phyloP scores from a whole-genome alignment of 2,797 vertebrate species.

The Brachyalestes nurse region DNA sequence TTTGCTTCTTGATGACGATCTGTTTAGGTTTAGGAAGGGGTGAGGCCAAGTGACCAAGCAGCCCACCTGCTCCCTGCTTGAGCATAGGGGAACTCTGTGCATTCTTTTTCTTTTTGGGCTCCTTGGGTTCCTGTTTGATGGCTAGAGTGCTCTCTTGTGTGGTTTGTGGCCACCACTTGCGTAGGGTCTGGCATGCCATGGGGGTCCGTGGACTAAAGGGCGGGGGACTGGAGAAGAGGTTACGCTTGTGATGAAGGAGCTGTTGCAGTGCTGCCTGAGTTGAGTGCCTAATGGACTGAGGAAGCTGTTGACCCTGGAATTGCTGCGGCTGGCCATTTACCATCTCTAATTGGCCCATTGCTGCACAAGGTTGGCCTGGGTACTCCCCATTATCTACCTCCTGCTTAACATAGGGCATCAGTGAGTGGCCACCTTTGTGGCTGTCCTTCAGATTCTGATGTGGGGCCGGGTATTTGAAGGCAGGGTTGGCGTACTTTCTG shows the following conservation, averaged over 20 bases:
- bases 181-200: slow-evolving; percentile 77
- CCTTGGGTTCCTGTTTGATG: slow-evolving; percentile 84
- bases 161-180: slow-evolving; percentile 85
- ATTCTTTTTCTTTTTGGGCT: slow-evolving; percentile 90
- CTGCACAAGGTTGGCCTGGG: slow-evolving; percentile 65
- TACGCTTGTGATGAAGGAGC: slow-evolving; percentile 95
- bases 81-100: slow-evolving; percentile 76
- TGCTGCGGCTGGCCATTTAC: slow-evolving; percentile 76
- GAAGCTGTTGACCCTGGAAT: slow-evolving; percentile 67
- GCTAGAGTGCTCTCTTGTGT: slow-evolving; percentile 63
- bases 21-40: slow-evolving; percentile 84
- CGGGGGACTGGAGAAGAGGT: slow-evolving; percentile 86
- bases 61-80: slow-evolving; percentile 71
- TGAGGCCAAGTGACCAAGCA: slow-evolving; percentile 62
- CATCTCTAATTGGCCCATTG: slow-evolving; percentile 72
- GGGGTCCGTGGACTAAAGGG: slow-evolving; percentile 61
- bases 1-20: slow-evolving; percentile 90
- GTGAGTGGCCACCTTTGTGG: slow-evolving; percentile 63
- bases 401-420: slow-evolving; percentile 74
- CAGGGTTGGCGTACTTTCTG: slow-evolving; percentile 82
- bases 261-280: slow-evolving; percentile 95
- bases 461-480: slow-evolving; percentile 84
- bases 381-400: slow-evolving; percentile 75
- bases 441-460: slow-evolving; percentile 69
- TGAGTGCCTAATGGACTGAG: slow-evolving; percentile 84